Evolutionary conservation across 2,888 invertebrate species (phyloP), one percentile per base, ranked within the genome.

Genomic region (Nomada goodeniana): DNA sequence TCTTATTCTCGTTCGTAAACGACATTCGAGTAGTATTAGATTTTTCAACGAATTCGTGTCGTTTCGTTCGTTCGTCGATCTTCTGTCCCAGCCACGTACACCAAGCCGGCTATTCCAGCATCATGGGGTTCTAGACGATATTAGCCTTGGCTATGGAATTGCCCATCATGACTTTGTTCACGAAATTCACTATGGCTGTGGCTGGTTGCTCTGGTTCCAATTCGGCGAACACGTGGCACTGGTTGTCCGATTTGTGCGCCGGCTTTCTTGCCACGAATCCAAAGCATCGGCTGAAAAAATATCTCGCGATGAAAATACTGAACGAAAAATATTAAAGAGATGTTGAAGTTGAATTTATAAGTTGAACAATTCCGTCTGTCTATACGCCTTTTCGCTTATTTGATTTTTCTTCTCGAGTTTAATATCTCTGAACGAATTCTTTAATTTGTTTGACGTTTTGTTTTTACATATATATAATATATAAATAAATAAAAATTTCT

Each of bases 191-290:
- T 92, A 99, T 98, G 72, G 99, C 98, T 57, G 97, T 97, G 36
- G 99, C 98, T n/a, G 99, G 99, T 89, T 96, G 96, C 91, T 98
- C 98, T 0, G 98, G 97, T 92, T 99, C 98, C 82, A 98, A 95
- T 93, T 99, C 99, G 29, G 98, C 98, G 94, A 99, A 99, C 86
- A 99, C 96, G 95, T 99, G 99, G 94, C 99, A 99, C 94, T 98
- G 98, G 95, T 99, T 99, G 94, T 99, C 98, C 65, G 96, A 96
- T 87, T 96, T 96, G 89, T 97, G 97, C 74, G 97, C 97, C 60
- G 97, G 96, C 94, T 98, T 96, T 92, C 97, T 96, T 42, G 99
- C 98, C 87, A 99, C 98, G 94, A 99, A 99, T 68, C 99, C 99
- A 94, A 99, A 99, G 89, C 98, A 97, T 88, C 98, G 96, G 92